Evolutionary conservation across 2,113 vertebrate species (phyloP), one percentile per base, ranked within the genome.

Genomic region (Pipra filicauda): DNA sequence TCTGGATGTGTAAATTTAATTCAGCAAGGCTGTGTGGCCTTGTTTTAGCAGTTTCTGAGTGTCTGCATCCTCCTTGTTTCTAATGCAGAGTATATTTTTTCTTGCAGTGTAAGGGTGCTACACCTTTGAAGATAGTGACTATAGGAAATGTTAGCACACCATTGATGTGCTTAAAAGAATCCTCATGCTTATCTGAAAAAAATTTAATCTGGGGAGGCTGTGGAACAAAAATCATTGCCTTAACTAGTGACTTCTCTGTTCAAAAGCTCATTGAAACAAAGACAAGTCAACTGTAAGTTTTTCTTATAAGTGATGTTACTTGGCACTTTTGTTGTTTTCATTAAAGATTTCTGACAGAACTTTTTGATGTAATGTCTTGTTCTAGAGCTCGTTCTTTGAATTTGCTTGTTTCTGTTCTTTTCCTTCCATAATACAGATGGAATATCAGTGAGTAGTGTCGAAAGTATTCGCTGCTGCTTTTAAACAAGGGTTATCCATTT

Each of bases 211-310:
- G 99, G 99, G 99, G 98, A 62, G 98, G 98, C 93, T 99, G 99
- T 94, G 99, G 99, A 48, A 98, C 98, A 88, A 99, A 97, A 89
- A 96, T 99, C 88, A 95, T 99, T 92, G 98, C 98, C 12, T 97
- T 99, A 84, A 98, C 98, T 5, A 97, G 90, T 71, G 98, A 99
- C 78, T 99, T 99, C 78, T 98, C 97, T 52, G 96, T 99, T 96
- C 97, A 98, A 88, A 99, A 97, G 82, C 97, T 95, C 72, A 98
- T 99, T 91, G 98, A 99, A 97, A 99, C 99, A 19, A 98, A 98
- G 89, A 97, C 97, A 23, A 98, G 86, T 90, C 96, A 97, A 28
- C 96, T 98, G 99, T 99, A 95, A 99, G 99, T 98, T 92, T 79
- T 71, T 90, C 30, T 86, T 22, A 19, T 5, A 71, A 41, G 3